Conservation (phyloP, 2,797 vertebrate species). For the Hoplostethus mediterraneus region DNA sequence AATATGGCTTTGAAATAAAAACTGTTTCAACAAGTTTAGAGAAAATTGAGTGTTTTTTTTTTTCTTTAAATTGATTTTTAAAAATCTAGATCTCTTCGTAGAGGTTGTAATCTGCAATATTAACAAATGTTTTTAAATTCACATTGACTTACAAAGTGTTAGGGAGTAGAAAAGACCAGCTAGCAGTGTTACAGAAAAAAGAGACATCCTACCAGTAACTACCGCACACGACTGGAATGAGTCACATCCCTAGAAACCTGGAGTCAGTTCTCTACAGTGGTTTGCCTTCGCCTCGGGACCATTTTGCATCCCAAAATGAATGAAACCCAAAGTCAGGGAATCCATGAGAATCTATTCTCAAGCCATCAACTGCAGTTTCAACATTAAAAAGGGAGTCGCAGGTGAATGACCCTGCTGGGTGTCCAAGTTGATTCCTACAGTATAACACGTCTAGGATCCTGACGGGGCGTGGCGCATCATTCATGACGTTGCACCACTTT, state of each 20-base stretch:
- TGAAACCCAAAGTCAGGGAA: too few relatives aligned
- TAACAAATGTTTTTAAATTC: constrained; percentile 72
- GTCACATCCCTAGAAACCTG: constrained; percentile 23
- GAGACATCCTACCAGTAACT: constrained; percentile 37
- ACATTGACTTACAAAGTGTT: constrained; percentile 74
- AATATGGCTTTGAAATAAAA: constrained; percentile 76
- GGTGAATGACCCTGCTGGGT: constrained; percentile 8
- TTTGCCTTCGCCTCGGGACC: not conserved
- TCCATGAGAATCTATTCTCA: too few relatives aligned
- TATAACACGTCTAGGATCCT: constrained; percentile 45
- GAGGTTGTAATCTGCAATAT: constrained; percentile 62
- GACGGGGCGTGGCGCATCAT: constrained; percentile 34
- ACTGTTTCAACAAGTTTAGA: constrained; percentile 55
- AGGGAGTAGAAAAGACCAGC: constrained; percentile 67
- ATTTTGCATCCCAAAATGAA: not conserved
- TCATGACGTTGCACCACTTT: constrained; percentile 12
- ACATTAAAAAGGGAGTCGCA: not conserved
- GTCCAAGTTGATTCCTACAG: constrained; percentile 40
- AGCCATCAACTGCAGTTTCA: not conserved
- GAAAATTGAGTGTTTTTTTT: constrained; percentile 40
- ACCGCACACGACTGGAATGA: constrained; percentile 47
- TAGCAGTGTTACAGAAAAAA: constrained; percentile 61
- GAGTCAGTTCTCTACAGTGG: not conserved
- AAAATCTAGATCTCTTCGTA: constrained; percentile 73
- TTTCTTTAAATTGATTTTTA: constrained; percentile 56